Evolutionary conservation across 2,113 vertebrate species (phyloP).

Genomic region (Cyanocitta stelleri): DNA sequence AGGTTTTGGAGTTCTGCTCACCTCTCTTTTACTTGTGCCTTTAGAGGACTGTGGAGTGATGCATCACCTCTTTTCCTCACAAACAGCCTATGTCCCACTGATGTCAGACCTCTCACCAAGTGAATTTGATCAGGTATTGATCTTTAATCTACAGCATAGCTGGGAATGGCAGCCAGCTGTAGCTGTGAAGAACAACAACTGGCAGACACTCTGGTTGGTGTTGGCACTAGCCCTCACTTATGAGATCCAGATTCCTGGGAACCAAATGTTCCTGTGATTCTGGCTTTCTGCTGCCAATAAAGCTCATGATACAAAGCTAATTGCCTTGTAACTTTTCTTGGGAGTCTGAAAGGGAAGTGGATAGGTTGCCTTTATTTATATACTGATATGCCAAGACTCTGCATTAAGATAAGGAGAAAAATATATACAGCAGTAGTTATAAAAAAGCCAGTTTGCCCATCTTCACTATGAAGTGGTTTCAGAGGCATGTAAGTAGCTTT

Average conservation of each 20-base stretch:
- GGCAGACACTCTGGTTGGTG: slow-evolving; percentile 68
- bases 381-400: not conserved
- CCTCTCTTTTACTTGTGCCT: not conserved
- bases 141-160: slow-evolving; percentile 30
- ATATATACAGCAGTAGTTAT: not conserved
- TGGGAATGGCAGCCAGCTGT: slow-evolving; percentile 69
- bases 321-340: slow-evolving; percentile 75
- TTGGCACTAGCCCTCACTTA: slow-evolving; percentile 64
- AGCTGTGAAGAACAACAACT: slow-evolving; percentile 71
- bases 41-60: rapidly evolving
- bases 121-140: slow-evolving; percentile 52
- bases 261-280: slow-evolving; percentile 77
- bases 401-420: not conserved
- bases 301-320: slow-evolving; percentile 75
- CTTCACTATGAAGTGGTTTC: not conserved
- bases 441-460: not conserved
- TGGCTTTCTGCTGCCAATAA: slow-evolving; percentile 73
- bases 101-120: not conserved
- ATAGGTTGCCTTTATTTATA: slow-evolving; percentile 64
- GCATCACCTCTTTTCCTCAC: not conserved
- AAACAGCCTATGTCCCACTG: not conserved
- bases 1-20: not conserved
- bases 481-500: not conserved
- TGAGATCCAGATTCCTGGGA: slow-evolving; percentile 72
- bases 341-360: slow-evolving; percentile 68